phyloP scores from a whole-genome alignment of 2,113 vertebrate genomes.

The Sinocyclocheilus grahami region DNA sequence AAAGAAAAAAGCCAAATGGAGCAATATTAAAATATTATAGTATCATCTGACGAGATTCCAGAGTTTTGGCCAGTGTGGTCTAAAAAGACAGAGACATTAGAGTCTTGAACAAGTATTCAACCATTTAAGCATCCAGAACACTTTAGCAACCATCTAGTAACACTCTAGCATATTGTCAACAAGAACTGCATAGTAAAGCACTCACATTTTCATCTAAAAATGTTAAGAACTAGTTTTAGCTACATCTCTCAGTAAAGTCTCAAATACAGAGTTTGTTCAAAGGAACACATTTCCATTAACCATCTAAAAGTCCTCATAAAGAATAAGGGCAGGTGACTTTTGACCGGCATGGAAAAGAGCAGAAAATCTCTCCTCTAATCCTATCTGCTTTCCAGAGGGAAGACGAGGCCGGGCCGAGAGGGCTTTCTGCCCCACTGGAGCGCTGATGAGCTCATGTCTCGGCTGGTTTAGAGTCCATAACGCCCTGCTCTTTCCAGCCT shows the following conservation, averaged over 20 bases:
- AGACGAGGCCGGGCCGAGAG: neutral
- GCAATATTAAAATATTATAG: neutral
- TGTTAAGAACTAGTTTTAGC: neutral
- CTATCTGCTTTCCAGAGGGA: slow-evolving; percentile 3
- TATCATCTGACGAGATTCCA: neutral
- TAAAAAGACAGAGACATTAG: neutral
- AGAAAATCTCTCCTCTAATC: slow-evolving; percentile 34
- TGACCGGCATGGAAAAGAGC: slow-evolving; percentile 20
- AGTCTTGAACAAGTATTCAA: neutral
- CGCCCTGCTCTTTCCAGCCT: slow-evolving; percentile 23
- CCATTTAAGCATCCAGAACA: neutral
- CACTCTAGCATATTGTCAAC: neutral
- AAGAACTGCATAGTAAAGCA: neutral
- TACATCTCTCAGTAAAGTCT: neutral
- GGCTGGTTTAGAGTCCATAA: slow-evolving; percentile 31
- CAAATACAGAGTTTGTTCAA: neutral
- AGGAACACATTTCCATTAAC: neutral
- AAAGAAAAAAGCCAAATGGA: neutral
- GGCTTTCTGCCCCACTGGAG: slow-evolving; percentile 20
- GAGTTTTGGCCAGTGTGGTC: neutral
- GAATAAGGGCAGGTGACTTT: slow-evolving; percentile 10
- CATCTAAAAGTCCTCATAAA: neutral
- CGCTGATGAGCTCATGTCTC: slow-evolving; percentile 43
- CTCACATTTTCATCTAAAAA: neutral
- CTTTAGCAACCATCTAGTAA: neutral